These are phyloP conservation scores for Mormyrops boulengeri DNA, from an alignment of 2,797 vertebrate species.

Conservation along the genomic window DNA sequence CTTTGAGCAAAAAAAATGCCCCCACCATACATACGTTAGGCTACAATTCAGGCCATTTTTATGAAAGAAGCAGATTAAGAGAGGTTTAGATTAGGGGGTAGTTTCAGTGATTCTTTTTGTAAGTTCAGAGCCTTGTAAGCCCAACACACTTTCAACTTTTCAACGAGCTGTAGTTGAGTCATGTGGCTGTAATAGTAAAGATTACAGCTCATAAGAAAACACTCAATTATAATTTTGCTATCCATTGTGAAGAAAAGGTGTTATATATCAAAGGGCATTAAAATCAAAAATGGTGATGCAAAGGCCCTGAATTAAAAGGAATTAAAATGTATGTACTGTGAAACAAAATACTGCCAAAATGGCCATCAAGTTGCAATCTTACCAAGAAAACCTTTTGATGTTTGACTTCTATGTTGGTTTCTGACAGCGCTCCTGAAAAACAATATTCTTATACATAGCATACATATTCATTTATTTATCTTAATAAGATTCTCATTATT, in stretches of 20 bases:
- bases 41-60: not conserved
- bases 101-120: not conserved
- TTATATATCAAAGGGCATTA: not conserved
- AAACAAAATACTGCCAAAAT: not conserved
- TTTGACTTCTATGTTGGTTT: slow-evolving; percentile 28
- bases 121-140: not conserved
- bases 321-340: not conserved
- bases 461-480: not conserved
- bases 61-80: not conserved
- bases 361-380: slow-evolving; percentile 23
- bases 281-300: not conserved
- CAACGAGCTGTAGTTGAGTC: not conserved
- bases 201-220: not conserved
- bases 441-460: not conserved
- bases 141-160: not conserved
- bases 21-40: not conserved
- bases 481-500: not conserved
- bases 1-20: not conserved
- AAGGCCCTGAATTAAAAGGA: not conserved
- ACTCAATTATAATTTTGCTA: not conserved
- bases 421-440: slow-evolving; percentile 27
- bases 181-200: not conserved
- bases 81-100: not conserved
- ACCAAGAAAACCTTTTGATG: slow-evolving; percentile 47
- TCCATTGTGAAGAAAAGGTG: not conserved